phyloP scores from a whole-genome alignment of 2,113 vertebrate genomes.

The Pampusana beccarii region DNA sequence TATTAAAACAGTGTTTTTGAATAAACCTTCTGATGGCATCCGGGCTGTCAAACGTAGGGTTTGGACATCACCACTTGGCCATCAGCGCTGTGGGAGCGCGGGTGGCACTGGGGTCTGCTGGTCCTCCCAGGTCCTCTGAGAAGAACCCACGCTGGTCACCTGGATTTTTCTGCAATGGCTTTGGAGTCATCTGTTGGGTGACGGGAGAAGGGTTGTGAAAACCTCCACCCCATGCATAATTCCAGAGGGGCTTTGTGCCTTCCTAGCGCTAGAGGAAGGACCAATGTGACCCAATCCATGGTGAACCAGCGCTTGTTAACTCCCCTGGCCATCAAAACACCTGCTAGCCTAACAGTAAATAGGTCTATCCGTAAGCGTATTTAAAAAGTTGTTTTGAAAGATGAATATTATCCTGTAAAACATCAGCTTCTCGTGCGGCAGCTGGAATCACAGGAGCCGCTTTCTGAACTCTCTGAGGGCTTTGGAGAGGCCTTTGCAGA shows the following conservation, averaged over 20 bases:
- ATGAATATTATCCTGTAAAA: background rate
- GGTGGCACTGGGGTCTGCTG: background rate
- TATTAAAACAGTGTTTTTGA: background rate
- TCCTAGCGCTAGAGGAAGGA: background rate
- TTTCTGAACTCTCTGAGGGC: background rate
- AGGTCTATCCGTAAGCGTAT: rapidly evolving
- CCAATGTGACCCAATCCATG: background rate
- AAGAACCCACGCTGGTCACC: background rate
- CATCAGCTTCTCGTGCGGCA: background rate
- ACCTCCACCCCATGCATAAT: rapidly evolving
- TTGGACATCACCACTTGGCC: rapidly evolving
- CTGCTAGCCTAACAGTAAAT: background rate
- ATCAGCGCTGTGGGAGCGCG: rapidly evolving
- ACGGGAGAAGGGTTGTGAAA: rapidly evolving
- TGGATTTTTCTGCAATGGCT: background rate
- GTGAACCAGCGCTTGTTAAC: rapidly evolving
- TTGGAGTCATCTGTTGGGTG: rapidly evolving
- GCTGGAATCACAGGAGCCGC: background rate
- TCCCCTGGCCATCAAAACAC: background rate
- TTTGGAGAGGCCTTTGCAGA: background rate
- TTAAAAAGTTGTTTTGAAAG: background rate
- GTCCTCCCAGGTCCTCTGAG: background rate
- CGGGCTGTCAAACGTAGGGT: rapidly evolving
- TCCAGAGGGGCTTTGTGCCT: background rate
- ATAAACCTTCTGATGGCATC: background rate